Conservation (phyloP, 2,113 vertebrate species). For the Engystomops pustulosus region DNA sequence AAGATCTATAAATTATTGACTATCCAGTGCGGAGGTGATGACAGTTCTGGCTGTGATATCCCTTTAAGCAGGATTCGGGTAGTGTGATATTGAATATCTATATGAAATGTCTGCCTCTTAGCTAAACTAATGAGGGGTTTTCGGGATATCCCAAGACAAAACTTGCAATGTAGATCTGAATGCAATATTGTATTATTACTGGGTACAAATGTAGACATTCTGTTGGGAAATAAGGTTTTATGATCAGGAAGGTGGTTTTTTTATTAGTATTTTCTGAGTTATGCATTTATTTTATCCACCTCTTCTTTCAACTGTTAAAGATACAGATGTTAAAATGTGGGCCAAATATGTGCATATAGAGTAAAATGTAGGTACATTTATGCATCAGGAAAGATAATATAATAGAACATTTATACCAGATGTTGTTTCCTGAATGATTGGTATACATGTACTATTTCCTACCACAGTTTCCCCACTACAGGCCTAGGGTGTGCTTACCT, state of each 20-base stretch:
- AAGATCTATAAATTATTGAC: too few relatives aligned
- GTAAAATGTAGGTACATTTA: background rate
- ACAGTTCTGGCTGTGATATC: too few relatives aligned
- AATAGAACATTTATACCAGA: background rate
- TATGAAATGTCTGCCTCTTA: background rate
- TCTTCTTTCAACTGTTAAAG: background rate
- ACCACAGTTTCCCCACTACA: background rate
- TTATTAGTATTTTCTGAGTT: too few relatives aligned
- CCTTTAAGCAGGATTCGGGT: too few relatives aligned
- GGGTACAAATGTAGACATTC: too few relatives aligned
- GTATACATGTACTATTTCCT: background rate
- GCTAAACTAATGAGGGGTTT: too few relatives aligned
- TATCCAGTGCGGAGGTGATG: too few relatives aligned
- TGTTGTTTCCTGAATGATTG: background rate
- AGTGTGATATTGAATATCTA: too few relatives aligned
- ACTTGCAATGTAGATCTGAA: background rate
- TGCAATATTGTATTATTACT: too few relatives aligned
- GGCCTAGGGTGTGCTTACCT: background rate
- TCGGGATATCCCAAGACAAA: too few relatives aligned
- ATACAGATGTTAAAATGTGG: background rate
- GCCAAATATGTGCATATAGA: background rate
- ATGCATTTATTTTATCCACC: background rate
- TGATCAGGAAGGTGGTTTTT: too few relatives aligned
- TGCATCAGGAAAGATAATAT: background rate
- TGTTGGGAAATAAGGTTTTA: too few relatives aligned